Evolutionary conservation across 2,113 vertebrate genomes (phyloP), one percentile per base, ranked within the genome.

Genomic region (Oreamnos americanus): DNA sequence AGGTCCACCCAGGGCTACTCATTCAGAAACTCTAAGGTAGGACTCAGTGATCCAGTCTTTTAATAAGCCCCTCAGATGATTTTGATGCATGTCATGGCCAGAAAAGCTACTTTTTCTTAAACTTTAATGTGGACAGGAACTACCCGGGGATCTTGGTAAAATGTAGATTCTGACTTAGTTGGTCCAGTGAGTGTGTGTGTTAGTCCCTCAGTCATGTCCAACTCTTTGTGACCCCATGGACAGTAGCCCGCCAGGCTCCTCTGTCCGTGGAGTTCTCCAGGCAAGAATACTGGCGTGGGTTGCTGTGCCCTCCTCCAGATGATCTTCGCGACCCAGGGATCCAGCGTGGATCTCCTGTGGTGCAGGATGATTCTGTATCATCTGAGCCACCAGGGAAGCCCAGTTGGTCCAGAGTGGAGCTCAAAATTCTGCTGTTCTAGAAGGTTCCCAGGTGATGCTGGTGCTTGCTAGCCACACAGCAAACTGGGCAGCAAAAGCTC

Each of bases 381-480:
- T 36, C 64, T 71, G 64, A 71, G 64, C 64, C 19, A 71, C 64
- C 64, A 36, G 19, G 64, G 64, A 71, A 71, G n/a, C 64, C n/a
- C 64, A 26, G 23, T n/a, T 64, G 43, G 12, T 67, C 21, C 33
- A 26, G 8, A 6, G 51, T 14, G 21, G 19, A 96, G 51, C 33
- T 86, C 28, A 60, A 36, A 36, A 57, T 53, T 26, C 55, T 64
- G 39, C 28, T 30, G 0, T 25, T 19, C 30, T 39, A 36, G 49
- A 30, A 78, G 25, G 15, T 78, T 86, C 57, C 36, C 3, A 0
- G 10, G 16, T 9, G 10, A 23, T 6, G n/a, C 30, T 5, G 0
- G 2, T 1, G 1, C 51, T 14, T 36, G 45, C 78, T 7, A 60
- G 43, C 26, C 33, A 21, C 6, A 7, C 62, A 6, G 2, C 19